Evolutionary conservation across 2,113 vertebrate species (phyloP).

Genomic region (Aptenodytes patagonicus): DNA sequence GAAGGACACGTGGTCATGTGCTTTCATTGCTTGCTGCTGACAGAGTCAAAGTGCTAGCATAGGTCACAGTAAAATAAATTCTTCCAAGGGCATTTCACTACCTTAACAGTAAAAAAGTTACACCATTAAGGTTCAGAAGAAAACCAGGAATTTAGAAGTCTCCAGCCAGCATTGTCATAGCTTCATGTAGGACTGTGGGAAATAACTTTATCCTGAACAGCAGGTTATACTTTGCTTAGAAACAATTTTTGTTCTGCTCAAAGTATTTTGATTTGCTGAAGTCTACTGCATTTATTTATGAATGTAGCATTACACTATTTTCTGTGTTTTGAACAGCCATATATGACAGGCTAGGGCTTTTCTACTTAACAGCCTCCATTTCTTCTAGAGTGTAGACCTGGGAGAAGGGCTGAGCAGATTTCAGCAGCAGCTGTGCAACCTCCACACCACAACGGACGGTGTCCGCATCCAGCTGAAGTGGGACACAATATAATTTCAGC

Average conservation of each 20-base stretch:
- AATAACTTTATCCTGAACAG: neutral
- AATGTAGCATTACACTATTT: neutral
- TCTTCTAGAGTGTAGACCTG: neutral
- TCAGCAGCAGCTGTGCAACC: neutral
- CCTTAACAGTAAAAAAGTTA: neutral
- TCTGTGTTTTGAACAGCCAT: neutral
- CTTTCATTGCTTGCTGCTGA: neutral
- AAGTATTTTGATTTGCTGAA: neutral
- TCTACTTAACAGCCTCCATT: neutral
- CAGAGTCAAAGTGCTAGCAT: neutral
- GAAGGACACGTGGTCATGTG: neutral
- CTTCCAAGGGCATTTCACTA: neutral
- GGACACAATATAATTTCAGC: neutral
- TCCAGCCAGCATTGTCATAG: neutral
- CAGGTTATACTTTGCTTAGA: neutral
- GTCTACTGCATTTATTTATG: neutral
- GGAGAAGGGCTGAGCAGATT: neutral
- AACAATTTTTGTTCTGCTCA: neutral
- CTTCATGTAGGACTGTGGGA: neutral
- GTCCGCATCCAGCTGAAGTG: neutral
- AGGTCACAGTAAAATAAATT: neutral
- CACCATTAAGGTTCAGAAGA: neutral
- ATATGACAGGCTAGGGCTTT: neutral
- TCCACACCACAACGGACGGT: rapidly evolving
- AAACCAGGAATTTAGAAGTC: neutral